These are phyloP conservation scores for Seira sanloemensis DNA, from an alignment of 2,888 invertebrate genomes.

Conservation along the genomic window DNA sequence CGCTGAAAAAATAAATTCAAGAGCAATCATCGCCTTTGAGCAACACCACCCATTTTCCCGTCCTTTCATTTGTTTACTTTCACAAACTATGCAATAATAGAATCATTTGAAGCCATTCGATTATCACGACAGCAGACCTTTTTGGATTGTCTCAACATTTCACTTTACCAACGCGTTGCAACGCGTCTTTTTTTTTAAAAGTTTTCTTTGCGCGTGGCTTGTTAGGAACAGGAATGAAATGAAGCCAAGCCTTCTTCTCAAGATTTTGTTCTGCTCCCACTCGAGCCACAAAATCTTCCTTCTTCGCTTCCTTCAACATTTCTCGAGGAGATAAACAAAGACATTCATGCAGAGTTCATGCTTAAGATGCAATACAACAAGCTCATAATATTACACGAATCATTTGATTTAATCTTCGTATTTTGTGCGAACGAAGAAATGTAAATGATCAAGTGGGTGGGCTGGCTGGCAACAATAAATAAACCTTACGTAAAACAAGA, in stretches of 20 bases:
- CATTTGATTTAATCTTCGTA: not conserved
- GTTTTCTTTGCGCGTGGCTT: not conserved
- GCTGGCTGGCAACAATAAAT: conserved; percentile 45
- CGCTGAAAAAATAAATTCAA: no score
- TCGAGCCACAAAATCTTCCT: not conserved
- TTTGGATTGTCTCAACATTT: not conserved
- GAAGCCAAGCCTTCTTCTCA: not conserved
- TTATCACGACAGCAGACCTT: not conserved
- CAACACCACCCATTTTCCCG: no score
- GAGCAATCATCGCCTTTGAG: no score
- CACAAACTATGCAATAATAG: not conserved
- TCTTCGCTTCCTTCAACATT: not conserved
- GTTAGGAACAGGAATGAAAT: not conserved
- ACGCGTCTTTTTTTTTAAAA: not conserved
- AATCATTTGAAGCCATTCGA: no score
- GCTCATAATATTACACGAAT: not conserved
- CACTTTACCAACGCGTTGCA: not conserved
- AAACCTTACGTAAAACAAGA: conserved; percentile 15
- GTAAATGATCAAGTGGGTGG: conserved; percentile 42
- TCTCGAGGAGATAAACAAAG: not conserved
- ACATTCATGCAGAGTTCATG: not conserved
- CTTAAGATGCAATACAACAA: not conserved
- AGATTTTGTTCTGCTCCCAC: not conserved
- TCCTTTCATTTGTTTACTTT: no score
- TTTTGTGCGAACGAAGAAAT: conserved; percentile 1